A percentile compares a stretch with the other conserved stretches of the same genome.
These are phyloP conservation scores for Halictus ligatus DNA, from an alignment of 2,888 invertebrate genomes.

Conservation along the genomic window DNA sequence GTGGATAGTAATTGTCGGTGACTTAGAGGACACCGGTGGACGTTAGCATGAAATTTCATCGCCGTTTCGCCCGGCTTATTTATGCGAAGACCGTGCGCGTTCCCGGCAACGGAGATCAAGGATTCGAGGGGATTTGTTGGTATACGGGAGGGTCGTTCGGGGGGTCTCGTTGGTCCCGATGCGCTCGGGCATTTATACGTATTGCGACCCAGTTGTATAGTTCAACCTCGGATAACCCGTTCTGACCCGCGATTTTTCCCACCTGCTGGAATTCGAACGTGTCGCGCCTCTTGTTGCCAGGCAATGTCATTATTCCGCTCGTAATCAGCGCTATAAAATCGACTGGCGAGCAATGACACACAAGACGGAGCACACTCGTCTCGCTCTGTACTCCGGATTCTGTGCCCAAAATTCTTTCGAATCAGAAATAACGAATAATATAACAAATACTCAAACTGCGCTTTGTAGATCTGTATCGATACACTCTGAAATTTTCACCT, in stretches of 20 bases:
- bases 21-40: no score
- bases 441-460: no score
- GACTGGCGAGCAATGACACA: not conserved
- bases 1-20: no score
- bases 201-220: constrained; percentile 10
- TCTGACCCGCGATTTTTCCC: constrained; percentile 17
- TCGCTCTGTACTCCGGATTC: no score
- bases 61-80: constrained; percentile 1
- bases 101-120: not conserved
- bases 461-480: no score
- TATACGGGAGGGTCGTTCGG: not conserved
- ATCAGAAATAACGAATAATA: no score
- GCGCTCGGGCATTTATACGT: constrained; percentile 12
- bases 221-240: not conserved
- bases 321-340: not conserved
- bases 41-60: constrained; percentile 14
- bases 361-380: no score
- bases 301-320: not conserved
- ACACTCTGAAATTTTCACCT: no score
- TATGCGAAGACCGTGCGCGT: no score
- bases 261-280: constrained; percentile 15
- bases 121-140: constrained; percentile 16
- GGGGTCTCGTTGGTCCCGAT: constrained; percentile 22
- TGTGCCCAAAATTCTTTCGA: no score
- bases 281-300: constrained; percentile 24